Evolutionary conservation across 2,113 vertebrate species (phyloP).

Genomic region (Macquaria australasica): DNA sequence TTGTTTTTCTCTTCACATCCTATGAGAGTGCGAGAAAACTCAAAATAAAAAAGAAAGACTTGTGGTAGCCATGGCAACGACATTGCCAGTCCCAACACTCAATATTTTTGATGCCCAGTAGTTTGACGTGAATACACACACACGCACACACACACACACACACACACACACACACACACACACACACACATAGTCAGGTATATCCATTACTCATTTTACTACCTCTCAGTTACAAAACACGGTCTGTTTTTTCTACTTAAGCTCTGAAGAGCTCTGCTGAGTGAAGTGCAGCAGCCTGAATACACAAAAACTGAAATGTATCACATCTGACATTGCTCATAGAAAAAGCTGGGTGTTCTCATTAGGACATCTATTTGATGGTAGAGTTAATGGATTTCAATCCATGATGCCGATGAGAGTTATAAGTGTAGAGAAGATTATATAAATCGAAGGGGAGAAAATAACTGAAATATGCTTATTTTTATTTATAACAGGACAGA

Average conservation of each 20-base stretch:
- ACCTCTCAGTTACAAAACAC: conserved; percentile 12
- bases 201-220: neutral
- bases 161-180: neutral
- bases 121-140: conserved; percentile 16
- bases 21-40: neutral
- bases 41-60: conserved; percentile 23
- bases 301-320: neutral
- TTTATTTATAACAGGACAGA: neutral
- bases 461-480: conserved; percentile 27
- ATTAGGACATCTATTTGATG: conserved; percentile 11
- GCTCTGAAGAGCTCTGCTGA: conserved; percentile 19
- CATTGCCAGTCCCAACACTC: conserved; percentile 38
- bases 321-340: conserved; percentile 24
- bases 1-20: conserved; percentile 42
- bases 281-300: conserved; percentile 13
- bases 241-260: neutral
- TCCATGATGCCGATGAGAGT: neutral
- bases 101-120: conserved; percentile 41
- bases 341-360: conserved; percentile 18
- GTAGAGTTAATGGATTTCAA: conserved; percentile 33
- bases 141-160: neutral
- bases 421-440: neutral
- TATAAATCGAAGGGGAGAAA: neutral
- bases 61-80: conserved; percentile 58
- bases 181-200: neutral